Evolutionary conservation across 1,140 invertebrate species (phyloP).

Genomic region (Dreissena polymorpha): DNA sequence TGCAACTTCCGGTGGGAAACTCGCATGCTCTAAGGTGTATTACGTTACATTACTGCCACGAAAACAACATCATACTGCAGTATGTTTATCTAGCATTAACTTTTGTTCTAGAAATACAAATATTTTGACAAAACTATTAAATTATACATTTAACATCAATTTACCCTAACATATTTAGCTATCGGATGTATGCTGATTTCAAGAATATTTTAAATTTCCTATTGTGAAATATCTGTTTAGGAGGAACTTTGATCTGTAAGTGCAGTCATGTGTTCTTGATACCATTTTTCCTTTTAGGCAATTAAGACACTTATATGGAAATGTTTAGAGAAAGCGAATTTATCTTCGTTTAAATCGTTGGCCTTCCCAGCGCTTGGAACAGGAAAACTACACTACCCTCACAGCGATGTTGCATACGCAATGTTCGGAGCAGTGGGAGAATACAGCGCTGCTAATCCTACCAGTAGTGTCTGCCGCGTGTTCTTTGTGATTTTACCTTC

Average conservation of each 20-base stretch:
- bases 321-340: constrained; percentile 51
- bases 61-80: neutral
- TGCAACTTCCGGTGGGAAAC: constrained; percentile 54
- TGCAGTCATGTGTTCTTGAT: too few species aligned
- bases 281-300: too few species aligned
- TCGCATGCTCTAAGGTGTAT: constrained; percentile 59
- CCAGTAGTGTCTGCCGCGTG: constrained; percentile 35
- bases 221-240: too few species aligned
- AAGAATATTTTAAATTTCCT: too few species aligned
- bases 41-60: constrained; percentile 32
- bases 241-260: too few species aligned
- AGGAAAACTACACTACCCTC: constrained; percentile 53
- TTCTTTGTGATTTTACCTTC: constrained; percentile 59
- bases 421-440: constrained; percentile 57
- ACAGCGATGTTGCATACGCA: constrained; percentile 51
- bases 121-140: too few species aligned
- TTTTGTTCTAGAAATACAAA: too few species aligned
- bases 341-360: constrained; percentile 29
- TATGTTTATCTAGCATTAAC: too few species aligned
- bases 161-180: too few species aligned
- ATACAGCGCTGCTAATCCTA: constrained; percentile 1
- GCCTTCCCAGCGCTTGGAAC: constrained; percentile 63
- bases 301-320: constrained; percentile 31
- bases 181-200: too few species aligned
- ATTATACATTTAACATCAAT: too few species aligned